Conservation (phyloP, 2,113 vertebrate species). For the Marcusenius ussheri region DNA sequence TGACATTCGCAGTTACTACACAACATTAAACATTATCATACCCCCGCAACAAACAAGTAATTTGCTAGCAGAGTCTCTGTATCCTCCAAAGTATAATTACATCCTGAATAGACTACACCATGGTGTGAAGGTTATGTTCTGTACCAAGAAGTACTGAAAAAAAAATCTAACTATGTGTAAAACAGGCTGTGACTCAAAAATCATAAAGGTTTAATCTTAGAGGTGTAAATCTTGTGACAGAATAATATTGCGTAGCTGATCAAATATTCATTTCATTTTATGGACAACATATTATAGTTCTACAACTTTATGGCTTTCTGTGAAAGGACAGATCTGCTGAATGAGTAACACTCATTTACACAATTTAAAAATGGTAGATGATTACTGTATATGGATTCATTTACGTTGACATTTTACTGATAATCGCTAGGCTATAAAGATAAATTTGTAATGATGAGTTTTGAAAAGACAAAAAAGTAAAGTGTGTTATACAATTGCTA, state of each 20-base stretch:
- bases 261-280: neutral
- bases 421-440: neutral
- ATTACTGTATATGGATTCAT: neutral
- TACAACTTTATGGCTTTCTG: neutral
- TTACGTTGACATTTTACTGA: neutral
- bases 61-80: neutral
- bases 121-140: neutral
- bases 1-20: neutral
- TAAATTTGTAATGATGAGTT: neutral
- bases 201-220: neutral
- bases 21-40: conserved; percentile 16
- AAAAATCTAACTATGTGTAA: neutral
- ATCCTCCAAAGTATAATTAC: neutral
- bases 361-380: neutral
- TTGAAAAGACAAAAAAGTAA: neutral
- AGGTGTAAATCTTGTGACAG: neutral
- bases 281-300: neutral
- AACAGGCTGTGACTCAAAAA: neutral
- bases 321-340: neutral
- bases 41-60: conserved; percentile 1
- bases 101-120: neutral
- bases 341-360: neutral
- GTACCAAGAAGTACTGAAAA: neutral
- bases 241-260: neutral
- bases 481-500: neutral